These are phyloP conservation scores for Cremastobaeus sp. DNA, from an alignment of 2,888 invertebrate species.

Conservation along the genomic window DNA sequence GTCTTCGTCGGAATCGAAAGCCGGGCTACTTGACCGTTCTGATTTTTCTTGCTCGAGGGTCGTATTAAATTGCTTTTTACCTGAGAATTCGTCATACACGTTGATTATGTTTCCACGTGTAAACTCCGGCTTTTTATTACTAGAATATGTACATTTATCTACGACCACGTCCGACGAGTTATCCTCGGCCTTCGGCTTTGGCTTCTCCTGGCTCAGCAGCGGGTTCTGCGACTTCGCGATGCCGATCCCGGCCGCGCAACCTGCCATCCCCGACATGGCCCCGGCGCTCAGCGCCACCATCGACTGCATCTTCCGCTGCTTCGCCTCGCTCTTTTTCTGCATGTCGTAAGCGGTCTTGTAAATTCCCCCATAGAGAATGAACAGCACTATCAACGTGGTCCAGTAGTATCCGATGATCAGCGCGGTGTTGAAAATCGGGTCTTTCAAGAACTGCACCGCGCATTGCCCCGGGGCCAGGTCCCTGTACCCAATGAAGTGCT, in stretches of 20 bases:
- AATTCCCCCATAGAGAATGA: slow-evolving; percentile 97
- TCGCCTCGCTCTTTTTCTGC: slow-evolving; percentile 98
- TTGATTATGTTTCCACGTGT: slow-evolving; percentile 71
- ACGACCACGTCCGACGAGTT: slow-evolving; percentile 63
- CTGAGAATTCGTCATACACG: slow-evolving; percentile 55
- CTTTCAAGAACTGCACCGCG: slow-evolving; percentile 97
- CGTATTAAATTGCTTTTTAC: slow-evolving; percentile 66
- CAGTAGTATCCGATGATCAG: slow-evolving; percentile 98
- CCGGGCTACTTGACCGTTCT: slow-evolving; percentile 93
- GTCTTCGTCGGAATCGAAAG: slow-evolving; percentile 97
- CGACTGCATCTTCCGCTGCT: slow-evolving; percentile 96
- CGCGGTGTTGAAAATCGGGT: slow-evolving; percentile 97
- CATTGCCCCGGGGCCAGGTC: slow-evolving; percentile 93
- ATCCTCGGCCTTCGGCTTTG: slow-evolving; percentile 80
- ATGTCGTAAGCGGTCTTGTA: slow-evolving; percentile 98
- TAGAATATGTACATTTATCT: slow-evolving; percentile 55
- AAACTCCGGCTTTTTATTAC: slow-evolving; percentile 53
- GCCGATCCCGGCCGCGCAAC: slow-evolving; percentile 91
- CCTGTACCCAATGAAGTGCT: slow-evolving; percentile 95
- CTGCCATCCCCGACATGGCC: slow-evolving; percentile 94
- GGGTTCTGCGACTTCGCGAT: slow-evolving; percentile 86
- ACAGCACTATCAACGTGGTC: slow-evolving; percentile 96
- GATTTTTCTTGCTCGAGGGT: slow-evolving; percentile 84
- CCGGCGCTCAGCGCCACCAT: slow-evolving; percentile 95
- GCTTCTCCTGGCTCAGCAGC: slow-evolving; percentile 85